phyloP scores from a whole-genome alignment of 30 jellyfish, hydroid and myxozoan genomes.

The Aurelia sp. region DNA sequence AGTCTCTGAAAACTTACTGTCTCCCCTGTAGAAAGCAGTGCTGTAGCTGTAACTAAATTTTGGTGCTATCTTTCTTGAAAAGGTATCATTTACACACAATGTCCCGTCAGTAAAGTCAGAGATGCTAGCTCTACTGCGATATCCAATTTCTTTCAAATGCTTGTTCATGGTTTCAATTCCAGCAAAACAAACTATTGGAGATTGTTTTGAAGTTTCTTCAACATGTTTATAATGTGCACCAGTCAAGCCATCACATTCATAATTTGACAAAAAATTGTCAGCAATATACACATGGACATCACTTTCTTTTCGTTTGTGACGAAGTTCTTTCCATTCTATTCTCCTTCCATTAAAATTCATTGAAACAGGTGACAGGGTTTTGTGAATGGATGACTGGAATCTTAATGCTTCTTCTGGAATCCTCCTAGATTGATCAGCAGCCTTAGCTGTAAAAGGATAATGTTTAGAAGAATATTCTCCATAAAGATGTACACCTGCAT shows the following conservation, averaged over 20 bases:
- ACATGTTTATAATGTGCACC: constrained; percentile 79
- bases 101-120: constrained; percentile 76
- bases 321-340: constrained; percentile 39
- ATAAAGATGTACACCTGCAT: too few relatives aligned
- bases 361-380: constrained; percentile 25
- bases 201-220: constrained; percentile 20
- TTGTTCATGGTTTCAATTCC: constrained; percentile 71
- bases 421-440: too few relatives aligned
- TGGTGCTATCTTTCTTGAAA: constrained; percentile 57
- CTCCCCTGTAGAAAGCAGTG: constrained; percentile 91
- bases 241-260: constrained; percentile 84
- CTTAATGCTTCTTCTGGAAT: background rate
- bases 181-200: constrained; percentile 85
- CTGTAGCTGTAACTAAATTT: constrained; percentile 74
- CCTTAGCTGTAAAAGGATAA: too few relatives aligned
- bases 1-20: constrained; percentile 72
- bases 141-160: constrained; percentile 67
- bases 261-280: constrained; percentile 72
- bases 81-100: constrained; percentile 74
- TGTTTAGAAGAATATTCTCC: too few relatives aligned
- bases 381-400: constrained; percentile 54
- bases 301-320: constrained; percentile 57
- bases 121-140: background rate
- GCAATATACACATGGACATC: constrained; percentile 74
- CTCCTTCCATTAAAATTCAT: constrained; percentile 41